These are phyloP conservation scores for Sialia sialis DNA, from an alignment of 2,113 vertebrate species.

Conservation along the genomic window DNA sequence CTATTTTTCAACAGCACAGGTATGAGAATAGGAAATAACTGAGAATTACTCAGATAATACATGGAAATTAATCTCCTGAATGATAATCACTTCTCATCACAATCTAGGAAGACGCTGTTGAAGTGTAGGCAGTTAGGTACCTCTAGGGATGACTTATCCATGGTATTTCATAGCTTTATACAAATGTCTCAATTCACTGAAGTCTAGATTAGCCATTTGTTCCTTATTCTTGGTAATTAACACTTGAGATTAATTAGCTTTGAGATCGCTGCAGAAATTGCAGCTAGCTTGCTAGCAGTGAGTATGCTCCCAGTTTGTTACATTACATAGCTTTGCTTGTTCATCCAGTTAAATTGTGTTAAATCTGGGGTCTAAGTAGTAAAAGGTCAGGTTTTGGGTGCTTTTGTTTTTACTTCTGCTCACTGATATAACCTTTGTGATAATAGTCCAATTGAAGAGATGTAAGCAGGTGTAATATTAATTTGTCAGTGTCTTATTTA, in stretches of 20 bases:
- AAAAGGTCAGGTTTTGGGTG: not conserved
- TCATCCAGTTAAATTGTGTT: not conserved
- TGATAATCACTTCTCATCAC: not conserved
- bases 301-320: not conserved
- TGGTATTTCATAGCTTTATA: not conserved
- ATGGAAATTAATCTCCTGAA: slow-evolving; percentile 20
- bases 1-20: not conserved
- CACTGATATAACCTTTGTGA: not conserved
- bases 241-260: not conserved
- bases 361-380: not conserved
- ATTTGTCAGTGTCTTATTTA: not conserved
- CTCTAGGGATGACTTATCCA: not conserved
- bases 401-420: not conserved
- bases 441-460: not conserved
- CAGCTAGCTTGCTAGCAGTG: not conserved
- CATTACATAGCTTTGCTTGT: not conserved
- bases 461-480: not conserved
- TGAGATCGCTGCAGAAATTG: not conserved
- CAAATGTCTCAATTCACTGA: not conserved
- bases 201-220: slow-evolving; percentile 2
- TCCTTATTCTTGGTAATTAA: slow-evolving; percentile 25
- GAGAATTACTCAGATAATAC: not conserved
- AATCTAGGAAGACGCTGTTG: not conserved
- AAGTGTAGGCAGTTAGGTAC: not conserved
- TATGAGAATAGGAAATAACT: not conserved